A percentile compares a stretch with the other conserved stretches of the same genome.
Conservation (phyloP, 2,113 vertebrate species). For the Myrmecophaga tridactyla region DNA sequence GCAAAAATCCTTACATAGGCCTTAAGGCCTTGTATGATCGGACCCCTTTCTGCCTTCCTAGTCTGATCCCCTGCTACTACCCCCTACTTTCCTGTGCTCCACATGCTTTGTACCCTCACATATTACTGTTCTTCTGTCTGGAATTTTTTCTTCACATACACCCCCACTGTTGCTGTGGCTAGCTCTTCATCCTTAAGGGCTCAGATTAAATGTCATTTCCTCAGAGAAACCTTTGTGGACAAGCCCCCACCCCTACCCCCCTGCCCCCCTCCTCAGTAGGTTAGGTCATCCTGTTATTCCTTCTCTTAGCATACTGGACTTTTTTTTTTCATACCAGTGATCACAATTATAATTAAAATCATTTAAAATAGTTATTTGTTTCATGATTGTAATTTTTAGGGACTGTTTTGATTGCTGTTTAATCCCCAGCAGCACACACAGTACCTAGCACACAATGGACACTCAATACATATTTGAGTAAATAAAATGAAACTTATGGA, state of each 20-base stretch:
- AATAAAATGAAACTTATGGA: not conserved
- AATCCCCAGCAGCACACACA: not conserved
- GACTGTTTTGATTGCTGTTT: constrained; percentile 33
- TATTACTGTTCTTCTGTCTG: not conserved
- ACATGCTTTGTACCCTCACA: not conserved
- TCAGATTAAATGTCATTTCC: too few relatives aligned
- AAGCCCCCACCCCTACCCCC: too few relatives aligned
- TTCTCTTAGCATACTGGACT: too few relatives aligned
- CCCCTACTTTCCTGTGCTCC: not conserved
- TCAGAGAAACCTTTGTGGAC: constrained; percentile 10
- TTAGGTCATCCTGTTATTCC: not conserved
- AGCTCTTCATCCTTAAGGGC: not conserved
- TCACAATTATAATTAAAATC: constrained; percentile 28
- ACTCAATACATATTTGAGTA: constrained; percentile 35
- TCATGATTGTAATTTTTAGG: constrained; percentile 23
- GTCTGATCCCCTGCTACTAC: not conserved
- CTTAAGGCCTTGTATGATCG: not conserved
- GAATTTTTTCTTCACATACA: not conserved
- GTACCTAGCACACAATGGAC: not conserved
- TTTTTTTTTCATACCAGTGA: constrained; percentile 4
- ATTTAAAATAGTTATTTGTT: constrained; percentile 40
- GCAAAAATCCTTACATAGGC: not conserved
- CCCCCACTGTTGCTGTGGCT: not conserved
- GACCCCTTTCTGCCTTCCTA: not conserved
- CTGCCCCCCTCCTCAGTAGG: too few relatives aligned